Evolutionary conservation across 2,113 vertebrate species (phyloP).

Genomic region (Turdus rufiventris): DNA sequence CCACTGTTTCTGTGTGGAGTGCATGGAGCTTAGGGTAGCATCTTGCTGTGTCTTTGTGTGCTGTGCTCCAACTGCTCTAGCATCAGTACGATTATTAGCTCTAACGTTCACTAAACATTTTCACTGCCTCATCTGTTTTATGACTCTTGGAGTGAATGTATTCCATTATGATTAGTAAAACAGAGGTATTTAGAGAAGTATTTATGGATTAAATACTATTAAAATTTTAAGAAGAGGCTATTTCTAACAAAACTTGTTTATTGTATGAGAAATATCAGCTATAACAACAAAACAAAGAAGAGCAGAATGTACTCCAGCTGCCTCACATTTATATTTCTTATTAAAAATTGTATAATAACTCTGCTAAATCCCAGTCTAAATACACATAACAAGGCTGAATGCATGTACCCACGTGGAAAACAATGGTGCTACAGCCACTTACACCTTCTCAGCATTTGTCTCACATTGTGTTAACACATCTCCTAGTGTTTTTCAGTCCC

Average conservation of each 20-base stretch:
- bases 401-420: not conserved
- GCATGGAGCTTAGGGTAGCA: not conserved
- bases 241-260: conserved; percentile 26
- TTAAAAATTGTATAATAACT: not conserved
- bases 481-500: not conserved
- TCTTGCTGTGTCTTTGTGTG: conserved; percentile 1
- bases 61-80: not conserved
- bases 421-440: not conserved
- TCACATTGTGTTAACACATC: not conserved
- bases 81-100: conserved; percentile 10
- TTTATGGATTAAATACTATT: conserved; percentile 41
- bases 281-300: not conserved
- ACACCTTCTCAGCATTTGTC: not conserved
- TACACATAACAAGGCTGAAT: not conserved
- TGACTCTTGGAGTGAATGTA: not conserved
- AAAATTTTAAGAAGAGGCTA: conserved; percentile 8
- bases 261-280: not conserved
- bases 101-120: conserved; percentile 23
- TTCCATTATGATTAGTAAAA: conserved; percentile 24
- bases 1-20: not conserved
- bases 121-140: conserved; percentile 54
- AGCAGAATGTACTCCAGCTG: not conserved
- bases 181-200: conserved; percentile 37
- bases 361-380: not conserved
- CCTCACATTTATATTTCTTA: not conserved